Conservation (phyloP, 2,888 invertebrate species). For the Hoplodrina blanda region DNA sequence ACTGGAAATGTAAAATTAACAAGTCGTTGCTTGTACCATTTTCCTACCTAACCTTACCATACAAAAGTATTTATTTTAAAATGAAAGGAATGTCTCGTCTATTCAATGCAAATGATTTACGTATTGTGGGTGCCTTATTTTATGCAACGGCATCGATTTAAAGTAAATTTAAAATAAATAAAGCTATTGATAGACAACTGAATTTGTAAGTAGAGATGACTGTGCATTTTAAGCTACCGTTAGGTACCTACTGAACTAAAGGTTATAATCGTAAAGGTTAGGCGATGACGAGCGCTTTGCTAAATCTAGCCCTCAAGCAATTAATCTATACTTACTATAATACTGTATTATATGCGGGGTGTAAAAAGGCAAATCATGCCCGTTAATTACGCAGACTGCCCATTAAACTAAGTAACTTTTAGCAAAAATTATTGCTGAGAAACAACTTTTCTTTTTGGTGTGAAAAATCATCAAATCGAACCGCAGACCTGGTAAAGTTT, state of each 20-base stretch:
- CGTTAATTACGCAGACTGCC: no score
- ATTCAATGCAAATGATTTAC: slow-evolving; percentile 34
- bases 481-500: not conserved
- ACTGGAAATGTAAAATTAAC: not conserved
- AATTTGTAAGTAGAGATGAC: not conserved
- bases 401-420: no score
- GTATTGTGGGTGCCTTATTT: not conserved
- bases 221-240: not conserved
- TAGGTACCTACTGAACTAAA: not conserved
- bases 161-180: not conserved
- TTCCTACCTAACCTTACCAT: not conserved
- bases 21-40: not conserved
- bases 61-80: not conserved
- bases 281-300: not conserved
- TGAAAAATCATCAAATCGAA: no score
- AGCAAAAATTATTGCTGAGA: no score
- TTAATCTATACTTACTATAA: no score
- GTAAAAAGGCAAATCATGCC: no score
- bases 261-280: not conserved
- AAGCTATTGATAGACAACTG: not conserved
- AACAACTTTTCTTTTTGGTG: no score
- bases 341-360: no score
- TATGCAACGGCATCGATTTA: slow-evolving; percentile 1
- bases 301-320: no score
- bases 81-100: slow-evolving; percentile 3